Evolutionary conservation across 2,113 vertebrate species (phyloP).

Genomic region (Myrmophylax atrothorax): DNA sequence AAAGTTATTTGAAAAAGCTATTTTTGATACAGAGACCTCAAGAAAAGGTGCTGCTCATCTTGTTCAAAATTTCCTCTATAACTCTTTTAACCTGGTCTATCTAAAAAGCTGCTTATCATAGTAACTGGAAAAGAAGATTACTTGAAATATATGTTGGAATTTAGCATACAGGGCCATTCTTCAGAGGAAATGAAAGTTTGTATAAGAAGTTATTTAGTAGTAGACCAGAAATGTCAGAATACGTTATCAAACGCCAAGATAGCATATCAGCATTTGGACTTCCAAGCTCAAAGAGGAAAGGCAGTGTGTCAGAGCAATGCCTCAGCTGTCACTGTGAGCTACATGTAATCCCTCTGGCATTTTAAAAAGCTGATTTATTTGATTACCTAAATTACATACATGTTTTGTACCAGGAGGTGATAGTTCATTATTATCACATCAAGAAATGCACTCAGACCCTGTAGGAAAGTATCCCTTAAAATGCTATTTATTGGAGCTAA

Average conservation of each 20-base stretch:
- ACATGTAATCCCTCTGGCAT: neutral
- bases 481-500: neutral
- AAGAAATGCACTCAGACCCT: neutral
- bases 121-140: neutral
- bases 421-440: neutral
- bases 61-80: neutral
- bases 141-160: neutral
- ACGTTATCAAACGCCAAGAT: neutral
- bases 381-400: neutral
- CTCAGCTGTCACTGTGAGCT: neutral
- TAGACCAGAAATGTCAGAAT: neutral
- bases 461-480: neutral
- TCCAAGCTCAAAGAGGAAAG: neutral
- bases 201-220: neutral
- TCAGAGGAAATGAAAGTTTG: neutral
- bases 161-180: neutral
- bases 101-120: neutral
- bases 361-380: neutral
- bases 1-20: slow-evolving; percentile 2
- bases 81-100: neutral
- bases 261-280: neutral
- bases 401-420: neutral
- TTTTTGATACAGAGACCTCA: neutral
- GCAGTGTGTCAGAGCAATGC: neutral
- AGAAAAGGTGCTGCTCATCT: neutral